phyloP scores from a whole-genome alignment of 2,113 vertebrate genomes.

The Laticauda laticaudata region DNA sequence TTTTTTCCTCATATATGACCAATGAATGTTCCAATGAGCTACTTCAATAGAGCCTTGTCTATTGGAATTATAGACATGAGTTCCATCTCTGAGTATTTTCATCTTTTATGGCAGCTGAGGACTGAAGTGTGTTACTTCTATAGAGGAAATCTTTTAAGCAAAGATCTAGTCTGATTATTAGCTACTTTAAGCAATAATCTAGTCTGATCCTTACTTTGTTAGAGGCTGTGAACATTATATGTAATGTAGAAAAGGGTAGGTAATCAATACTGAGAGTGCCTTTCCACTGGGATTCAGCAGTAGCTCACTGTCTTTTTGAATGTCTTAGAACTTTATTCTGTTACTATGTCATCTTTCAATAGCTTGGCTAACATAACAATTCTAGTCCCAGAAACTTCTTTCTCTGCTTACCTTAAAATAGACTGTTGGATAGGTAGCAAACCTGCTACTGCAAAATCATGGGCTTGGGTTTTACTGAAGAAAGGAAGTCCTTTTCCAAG shows the following conservation, averaged over 20 bases:
- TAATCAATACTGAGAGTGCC: constrained; percentile 3
- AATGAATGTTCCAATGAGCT: neutral
- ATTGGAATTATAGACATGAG: neutral
- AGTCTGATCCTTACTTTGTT: neutral
- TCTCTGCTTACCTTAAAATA: constrained; percentile 52
- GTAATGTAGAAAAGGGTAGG: constrained; percentile 26
- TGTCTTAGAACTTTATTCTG: constrained; percentile 29
- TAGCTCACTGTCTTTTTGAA: neutral
- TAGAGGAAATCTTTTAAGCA: constrained; percentile 10
- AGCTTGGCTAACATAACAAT: constrained; percentile 37
- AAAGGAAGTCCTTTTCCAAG: constrained; percentile 43
- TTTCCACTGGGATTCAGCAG: neutral
- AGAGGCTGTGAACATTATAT: neutral
- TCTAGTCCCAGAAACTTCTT: constrained; percentile 49
- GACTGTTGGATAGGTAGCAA: constrained; percentile 44
- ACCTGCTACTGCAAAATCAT: constrained; percentile 37
- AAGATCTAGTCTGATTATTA: constrained; percentile 8
- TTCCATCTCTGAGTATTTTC: neutral
- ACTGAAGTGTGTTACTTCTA: constrained; percentile 4
- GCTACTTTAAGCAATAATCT: constrained; percentile 16
- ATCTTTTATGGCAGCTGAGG: constrained; percentile 6
- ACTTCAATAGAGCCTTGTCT: neutral
- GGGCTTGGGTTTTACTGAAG: constrained; percentile 46
- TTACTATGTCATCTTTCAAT: constrained; percentile 44
- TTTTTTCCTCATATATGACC: neutral